phyloP scores from a whole-genome alignment of 35 echinoderm and acorn worm species.

The Lytechinus pictus region DNA sequence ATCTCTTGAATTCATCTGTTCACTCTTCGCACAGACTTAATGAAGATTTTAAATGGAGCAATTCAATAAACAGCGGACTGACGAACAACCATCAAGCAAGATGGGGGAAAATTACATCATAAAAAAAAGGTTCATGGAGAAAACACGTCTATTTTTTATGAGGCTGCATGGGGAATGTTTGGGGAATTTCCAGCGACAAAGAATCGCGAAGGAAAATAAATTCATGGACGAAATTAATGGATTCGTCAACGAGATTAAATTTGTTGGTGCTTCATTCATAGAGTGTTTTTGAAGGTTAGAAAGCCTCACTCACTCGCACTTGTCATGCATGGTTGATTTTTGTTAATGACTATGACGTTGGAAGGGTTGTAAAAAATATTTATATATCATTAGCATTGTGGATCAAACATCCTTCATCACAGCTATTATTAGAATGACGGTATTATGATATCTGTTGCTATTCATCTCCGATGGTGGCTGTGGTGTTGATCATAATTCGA shows the following conservation, averaged over 20 bases:
- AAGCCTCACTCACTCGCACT: background rate
- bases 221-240: slow-evolving; percentile 11
- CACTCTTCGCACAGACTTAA: background rate
- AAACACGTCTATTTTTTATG: background rate
- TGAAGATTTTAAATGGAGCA: slow-evolving; percentile 6
- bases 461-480: background rate
- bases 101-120: background rate
- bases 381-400: background rate
- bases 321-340: background rate
- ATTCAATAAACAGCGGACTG: background rate
- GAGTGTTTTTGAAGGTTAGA: background rate
- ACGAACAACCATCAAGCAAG: background rate
- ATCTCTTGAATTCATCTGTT: background rate
- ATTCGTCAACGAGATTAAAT: background rate
- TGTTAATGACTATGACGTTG: slow-evolving; percentile 18
- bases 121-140: background rate
- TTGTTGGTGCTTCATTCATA: background rate
- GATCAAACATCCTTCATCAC: background rate
- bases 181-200: background rate
- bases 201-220: background rate
- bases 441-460: background rate
- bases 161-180: background rate
- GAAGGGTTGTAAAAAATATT: background rate
- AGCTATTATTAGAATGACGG: background rate
- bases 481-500: background rate